These are phyloP conservation scores for Alauda arvensis DNA, from an alignment of 2,797 vertebrate genomes.

Conservation along the genomic window DNA sequence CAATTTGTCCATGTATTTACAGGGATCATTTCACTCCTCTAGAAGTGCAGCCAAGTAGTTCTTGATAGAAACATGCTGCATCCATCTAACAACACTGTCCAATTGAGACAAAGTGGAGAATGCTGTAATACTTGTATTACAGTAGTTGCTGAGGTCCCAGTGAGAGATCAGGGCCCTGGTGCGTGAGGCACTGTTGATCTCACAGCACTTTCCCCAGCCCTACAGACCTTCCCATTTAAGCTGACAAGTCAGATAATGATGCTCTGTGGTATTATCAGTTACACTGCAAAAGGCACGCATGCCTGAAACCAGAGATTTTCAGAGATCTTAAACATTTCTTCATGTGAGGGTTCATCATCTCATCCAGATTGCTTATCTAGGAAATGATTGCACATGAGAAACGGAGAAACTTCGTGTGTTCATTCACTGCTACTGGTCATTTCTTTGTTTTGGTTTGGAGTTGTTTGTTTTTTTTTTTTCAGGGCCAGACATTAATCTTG, in stretches of 20 bases:
- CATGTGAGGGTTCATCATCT: neutral
- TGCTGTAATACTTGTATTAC: conserved; percentile 8
- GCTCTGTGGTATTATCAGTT: neutral
- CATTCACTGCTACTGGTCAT: neutral
- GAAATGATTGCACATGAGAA: neutral
- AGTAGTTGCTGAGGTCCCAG: conserved; percentile 33
- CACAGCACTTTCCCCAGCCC: neutral
- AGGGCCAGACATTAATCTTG: conserved; percentile 30
- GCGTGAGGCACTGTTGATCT: neutral
- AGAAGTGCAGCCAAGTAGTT: conserved; percentile 25
- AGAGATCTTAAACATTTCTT: neutral
- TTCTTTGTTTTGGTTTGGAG: neutral
- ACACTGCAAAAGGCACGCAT: neutral
- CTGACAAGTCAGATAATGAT: conserved; percentile 11
- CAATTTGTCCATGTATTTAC: conserved; percentile 58
- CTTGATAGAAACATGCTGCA: conserved; percentile 53
- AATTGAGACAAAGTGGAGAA: conserved; percentile 43
- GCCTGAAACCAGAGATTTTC: neutral
- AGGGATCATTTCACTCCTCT: conserved; percentile 54
- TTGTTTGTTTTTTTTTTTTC: neutral
- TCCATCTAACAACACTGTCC: conserved; percentile 45
- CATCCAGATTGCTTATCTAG: neutral
- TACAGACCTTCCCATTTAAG: neutral
- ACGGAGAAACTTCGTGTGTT: neutral
- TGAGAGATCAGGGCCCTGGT: conserved; percentile 22